Conservation (phyloP, 2,113 vertebrate species). For the Eudyptes chrysolophus region DNA sequence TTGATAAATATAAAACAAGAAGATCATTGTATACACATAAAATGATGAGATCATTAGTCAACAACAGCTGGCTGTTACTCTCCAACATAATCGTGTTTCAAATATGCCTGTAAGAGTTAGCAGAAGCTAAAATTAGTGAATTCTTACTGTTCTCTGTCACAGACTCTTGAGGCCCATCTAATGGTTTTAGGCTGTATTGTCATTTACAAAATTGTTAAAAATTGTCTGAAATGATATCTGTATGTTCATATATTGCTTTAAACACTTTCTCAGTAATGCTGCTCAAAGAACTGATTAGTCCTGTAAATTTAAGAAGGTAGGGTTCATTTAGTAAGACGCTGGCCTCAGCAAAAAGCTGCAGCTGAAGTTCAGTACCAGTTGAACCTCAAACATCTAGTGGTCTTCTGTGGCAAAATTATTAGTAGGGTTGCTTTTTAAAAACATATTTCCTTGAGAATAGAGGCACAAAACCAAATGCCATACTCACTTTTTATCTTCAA, state of each 20-base stretch:
- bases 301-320: background rate
- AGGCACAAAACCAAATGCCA: background rate
- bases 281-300: background rate
- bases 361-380: background rate
- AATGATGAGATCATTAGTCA: background rate
- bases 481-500: background rate
- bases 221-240: background rate
- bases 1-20: background rate
- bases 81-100: slow-evolving; percentile 32
- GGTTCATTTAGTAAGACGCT: background rate
- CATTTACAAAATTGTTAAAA: background rate
- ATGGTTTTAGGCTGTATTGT: background rate
- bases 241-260: background rate
- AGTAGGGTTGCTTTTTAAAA: background rate
- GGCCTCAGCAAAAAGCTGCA: background rate
- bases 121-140: background rate
- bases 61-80: background rate
- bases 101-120: background rate
- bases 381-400: background rate
- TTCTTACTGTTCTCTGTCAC: background rate
- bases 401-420: background rate
- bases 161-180: background rate
- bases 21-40: background rate
- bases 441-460: background rate
- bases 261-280: background rate